Conservation (phyloP, 2,888 invertebrate species). For the Strigamia transsilvanica region DNA sequence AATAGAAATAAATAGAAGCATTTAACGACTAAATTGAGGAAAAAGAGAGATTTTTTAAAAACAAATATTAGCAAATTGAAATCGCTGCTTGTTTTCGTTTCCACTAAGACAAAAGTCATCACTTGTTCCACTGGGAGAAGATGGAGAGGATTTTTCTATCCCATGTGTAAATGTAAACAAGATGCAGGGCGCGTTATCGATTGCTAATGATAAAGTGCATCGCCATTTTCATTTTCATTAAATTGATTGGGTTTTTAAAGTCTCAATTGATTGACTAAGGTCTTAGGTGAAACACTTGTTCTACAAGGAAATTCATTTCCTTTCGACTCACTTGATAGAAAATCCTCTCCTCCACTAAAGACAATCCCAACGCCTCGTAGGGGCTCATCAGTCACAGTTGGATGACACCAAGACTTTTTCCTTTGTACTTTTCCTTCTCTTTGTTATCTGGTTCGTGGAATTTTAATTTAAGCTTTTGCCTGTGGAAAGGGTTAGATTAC, state of each 20-base stretch:
- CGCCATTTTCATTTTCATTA: constrained; percentile 8
- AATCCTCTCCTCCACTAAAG: neutral
- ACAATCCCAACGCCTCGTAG: neutral
- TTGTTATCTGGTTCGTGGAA: neutral
- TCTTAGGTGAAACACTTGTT: neutral
- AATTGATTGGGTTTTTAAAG: neutral
- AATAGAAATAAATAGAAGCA: no score
- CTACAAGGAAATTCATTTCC: neutral
- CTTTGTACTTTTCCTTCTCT: neutral
- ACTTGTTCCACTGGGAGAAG: neutral
- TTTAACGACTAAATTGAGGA: no score
- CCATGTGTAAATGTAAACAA: neutral
- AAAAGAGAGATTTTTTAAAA: no score
- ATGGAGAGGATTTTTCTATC: neutral
- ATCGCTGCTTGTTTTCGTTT: neutral
- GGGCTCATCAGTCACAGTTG: neutral
- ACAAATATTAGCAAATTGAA: no score
- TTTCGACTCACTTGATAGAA: neutral
- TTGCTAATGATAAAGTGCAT: neutral
- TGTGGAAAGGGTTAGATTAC: neutral
- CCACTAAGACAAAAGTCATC: neutral
- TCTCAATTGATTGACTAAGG: neutral
- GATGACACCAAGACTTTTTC: neutral
- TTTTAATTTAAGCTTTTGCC: neutral
- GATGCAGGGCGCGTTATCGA: neutral